Conservation (phyloP, 2,888 invertebrate species). For the Hemithea aestivaria region DNA sequence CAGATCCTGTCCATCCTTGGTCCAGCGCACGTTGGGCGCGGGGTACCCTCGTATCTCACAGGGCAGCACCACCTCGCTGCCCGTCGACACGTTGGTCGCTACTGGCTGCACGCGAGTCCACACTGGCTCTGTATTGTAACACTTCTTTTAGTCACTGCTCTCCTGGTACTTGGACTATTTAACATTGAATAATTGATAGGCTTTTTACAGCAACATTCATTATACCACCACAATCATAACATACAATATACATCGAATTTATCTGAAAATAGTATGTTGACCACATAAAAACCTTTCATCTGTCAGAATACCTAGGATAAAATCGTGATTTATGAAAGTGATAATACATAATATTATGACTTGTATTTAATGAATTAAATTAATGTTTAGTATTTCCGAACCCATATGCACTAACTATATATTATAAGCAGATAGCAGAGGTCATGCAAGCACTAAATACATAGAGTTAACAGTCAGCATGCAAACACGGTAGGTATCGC, state of each 20-base stretch:
- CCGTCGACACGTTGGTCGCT: slow-evolving; percentile 79
- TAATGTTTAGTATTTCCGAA: no score
- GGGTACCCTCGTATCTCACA: slow-evolving; percentile 90
- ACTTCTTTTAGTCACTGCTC: neutral
- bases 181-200: neutral
- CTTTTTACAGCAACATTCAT: no score
- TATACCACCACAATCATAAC: no score
- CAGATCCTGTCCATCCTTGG: slow-evolving; percentile 83
- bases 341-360: no score
- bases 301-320: no score
- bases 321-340: no score
- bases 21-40: slow-evolving; percentile 88
- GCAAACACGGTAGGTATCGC: slow-evolving; percentile 14
- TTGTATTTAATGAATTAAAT: no score
- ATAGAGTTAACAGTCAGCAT: slow-evolving; percentile 30
- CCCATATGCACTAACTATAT: no score
- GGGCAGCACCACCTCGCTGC: slow-evolving; percentile 83
- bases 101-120: slow-evolving; percentile 79
- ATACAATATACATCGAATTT: no score
- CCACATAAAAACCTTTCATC: no score
- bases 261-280: no score
- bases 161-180: neutral
- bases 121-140: slow-evolving; percentile 80
- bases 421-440: slow-evolving; percentile 25
- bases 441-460: slow-evolving; percentile 25